These are phyloP conservation scores for Gryllus longicercus DNA, from an alignment of 2,888 invertebrate species.

Conservation along the genomic window DNA sequence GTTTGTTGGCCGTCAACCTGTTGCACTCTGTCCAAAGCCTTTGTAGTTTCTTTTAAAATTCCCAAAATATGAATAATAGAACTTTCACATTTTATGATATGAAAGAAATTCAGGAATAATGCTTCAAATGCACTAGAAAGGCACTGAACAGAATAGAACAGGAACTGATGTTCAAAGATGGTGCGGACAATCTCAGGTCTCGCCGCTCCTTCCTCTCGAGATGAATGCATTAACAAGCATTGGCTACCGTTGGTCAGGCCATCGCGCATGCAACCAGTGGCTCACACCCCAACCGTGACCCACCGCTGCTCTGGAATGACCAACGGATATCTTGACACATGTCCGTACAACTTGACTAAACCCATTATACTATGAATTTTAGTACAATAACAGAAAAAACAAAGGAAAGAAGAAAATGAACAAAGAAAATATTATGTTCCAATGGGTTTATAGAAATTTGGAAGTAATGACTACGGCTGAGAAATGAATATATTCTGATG, in stretches of 20 bases:
- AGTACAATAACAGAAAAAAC: not conserved
- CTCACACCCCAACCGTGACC: constrained; percentile 41
- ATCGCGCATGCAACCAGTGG: constrained; percentile 40
- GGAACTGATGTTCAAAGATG: constrained; percentile 10
- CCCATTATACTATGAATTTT: constrained; percentile 19
- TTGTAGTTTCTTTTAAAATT: not conserved
- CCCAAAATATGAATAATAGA: not conserved
- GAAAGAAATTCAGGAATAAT: not conserved
- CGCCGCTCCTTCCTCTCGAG: constrained; percentile 23
- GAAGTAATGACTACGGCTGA: too few relatives aligned
- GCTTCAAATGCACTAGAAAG: constrained; percentile 17
- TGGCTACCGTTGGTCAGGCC: constrained; percentile 39
- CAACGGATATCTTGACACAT: constrained; percentile 37
- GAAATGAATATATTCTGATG: too few relatives aligned
- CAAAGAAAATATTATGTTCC: too few relatives aligned
- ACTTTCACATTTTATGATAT: not conserved
- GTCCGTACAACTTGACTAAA: constrained; percentile 30
- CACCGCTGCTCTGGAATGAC: constrained; percentile 42
- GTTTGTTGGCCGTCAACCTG: not conserved
- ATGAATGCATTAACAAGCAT: constrained; percentile 23
- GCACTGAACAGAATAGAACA: constrained; percentile 17
- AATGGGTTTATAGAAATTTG: too few relatives aligned
- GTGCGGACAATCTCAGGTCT: not conserved
- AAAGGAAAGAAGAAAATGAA: not conserved
- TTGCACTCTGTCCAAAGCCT: constrained; percentile 8